These are phyloP conservation scores for Leucoraja ocellata DNA, from an alignment of 2,797 vertebrate genomes.

Conservation along the genomic window DNA sequence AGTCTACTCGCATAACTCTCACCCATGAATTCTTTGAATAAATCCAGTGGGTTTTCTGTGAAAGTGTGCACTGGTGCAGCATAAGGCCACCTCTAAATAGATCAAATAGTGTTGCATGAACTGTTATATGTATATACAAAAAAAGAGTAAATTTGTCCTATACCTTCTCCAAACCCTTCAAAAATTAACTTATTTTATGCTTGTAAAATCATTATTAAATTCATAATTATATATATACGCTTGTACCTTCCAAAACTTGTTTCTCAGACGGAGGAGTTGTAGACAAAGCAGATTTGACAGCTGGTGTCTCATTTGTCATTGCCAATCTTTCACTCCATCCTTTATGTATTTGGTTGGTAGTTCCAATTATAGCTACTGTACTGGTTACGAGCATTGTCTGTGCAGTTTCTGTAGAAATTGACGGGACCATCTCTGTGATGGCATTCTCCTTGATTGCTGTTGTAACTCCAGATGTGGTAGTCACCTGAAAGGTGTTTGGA, in stretches of 20 bases:
- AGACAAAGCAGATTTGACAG: neutral
- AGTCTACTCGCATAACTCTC: no score
- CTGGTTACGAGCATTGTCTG: neutral
- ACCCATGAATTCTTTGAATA: no score
- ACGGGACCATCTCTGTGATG: neutral
- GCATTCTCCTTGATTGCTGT: neutral
- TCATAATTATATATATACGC: neutral
- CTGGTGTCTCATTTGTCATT: neutral
- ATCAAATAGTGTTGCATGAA: no score
- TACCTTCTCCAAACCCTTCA: no score
- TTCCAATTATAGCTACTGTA: constrained; percentile 13
- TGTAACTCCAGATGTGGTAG: constrained; percentile 7
- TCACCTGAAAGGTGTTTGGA: constrained; percentile 23
- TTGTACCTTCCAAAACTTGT: constrained; percentile 9
- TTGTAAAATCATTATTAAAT: neutral
- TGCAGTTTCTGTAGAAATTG: neutral
- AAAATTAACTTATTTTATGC: no score
- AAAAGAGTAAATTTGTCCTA: no score
- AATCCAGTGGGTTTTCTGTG: no score
- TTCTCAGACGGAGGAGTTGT: neutral
- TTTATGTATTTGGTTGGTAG: neutral
- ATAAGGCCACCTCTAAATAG: no score
- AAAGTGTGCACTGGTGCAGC: no score
- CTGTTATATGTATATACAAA: no score
- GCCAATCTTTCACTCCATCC: neutral